Base-by-base conservation (phyloP, 1,140 invertebrate genomes). In the Anastrepha ludens region DNA sequence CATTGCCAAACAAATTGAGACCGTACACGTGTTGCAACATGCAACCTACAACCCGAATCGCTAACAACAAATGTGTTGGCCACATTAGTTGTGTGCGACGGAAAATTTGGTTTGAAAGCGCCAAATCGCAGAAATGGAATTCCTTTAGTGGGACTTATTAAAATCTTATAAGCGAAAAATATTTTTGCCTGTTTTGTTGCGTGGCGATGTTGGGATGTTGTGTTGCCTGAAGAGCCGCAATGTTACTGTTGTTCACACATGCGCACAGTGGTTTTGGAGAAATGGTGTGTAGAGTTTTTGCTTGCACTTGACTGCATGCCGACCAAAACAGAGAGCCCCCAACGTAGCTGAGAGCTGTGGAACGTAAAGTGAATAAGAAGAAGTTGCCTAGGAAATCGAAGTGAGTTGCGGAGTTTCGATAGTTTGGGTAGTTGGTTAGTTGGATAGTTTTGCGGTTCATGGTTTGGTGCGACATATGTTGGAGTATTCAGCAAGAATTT, bases 1-100 rank as follows among this genome's bases (percentile, higher is more conserved):
- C 74, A 81, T 81, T 81, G 44, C 74, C 74, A 81, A 81, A 58
- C 74, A 81, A 81, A 81, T 47, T n/a, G 15, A 50, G 50, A 62
- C 50, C 17, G 2, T 20, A 81, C 74, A 81, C 74, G 74, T 81
- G 74, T 81, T 81, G 74, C 74, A 81, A 81, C 74, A 81, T 55
- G 55, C 74, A 8, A 81, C 50, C 41, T 9, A 47, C 41, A 81
- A 55, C 74, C 29, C 29, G 55, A 74, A 29, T 55, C n/a, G 74
- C 2, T 9, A 8, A 7, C 47, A 50, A 20, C 74, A 81, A 5
- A 55, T 55, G 50, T 58, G 47, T 74, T 81, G 64, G 64, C 7
- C 15, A n/a, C 5, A 39, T 20, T 8, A 67, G 64, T 67, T 67
- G n/a, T 20, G 5, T 8, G 29, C 29, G 7, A 20, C 29, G 5